Conservation (phyloP, 2,888 invertebrate species). For the Scotopteryx bipunctaria region DNA sequence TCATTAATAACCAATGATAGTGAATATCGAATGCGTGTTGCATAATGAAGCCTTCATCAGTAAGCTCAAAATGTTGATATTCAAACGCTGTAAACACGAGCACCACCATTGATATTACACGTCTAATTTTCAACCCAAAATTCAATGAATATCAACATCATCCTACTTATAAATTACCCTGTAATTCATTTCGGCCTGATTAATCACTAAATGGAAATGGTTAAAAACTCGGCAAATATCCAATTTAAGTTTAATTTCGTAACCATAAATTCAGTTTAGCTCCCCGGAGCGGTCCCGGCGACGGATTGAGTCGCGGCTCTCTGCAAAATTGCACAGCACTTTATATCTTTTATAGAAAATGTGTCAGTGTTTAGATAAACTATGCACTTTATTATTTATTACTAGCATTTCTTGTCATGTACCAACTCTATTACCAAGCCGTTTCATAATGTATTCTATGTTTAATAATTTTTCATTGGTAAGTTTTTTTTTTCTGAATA, state of each 20-base stretch:
- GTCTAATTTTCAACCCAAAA: slow-evolving; percentile 13
- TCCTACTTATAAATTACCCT: slow-evolving; percentile 49
- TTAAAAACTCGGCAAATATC: slow-evolving; percentile 70
- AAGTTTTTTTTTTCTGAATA: too few relatives aligned
- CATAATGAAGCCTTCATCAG: neutral
- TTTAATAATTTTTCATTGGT: too few relatives aligned
- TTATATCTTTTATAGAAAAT: slow-evolving; percentile 74
- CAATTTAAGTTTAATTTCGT: slow-evolving; percentile 81
- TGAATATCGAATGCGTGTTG: neutral
- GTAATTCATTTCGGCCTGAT: slow-evolving; percentile 58
- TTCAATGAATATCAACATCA: slow-evolving; percentile 38
- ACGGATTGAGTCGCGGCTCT: slow-evolving; percentile 62
- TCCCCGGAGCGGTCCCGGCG: slow-evolving; percentile 63
- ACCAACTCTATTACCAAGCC: slow-evolving; percentile 40
- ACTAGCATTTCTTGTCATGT: neutral
- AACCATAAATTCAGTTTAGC: slow-evolving; percentile 80
- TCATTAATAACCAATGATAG: slow-evolving; percentile 8
- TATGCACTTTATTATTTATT: neutral
- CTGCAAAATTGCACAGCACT: slow-evolving; percentile 73
- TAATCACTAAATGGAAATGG: slow-evolving; percentile 68
- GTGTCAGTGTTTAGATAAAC: slow-evolving; percentile 49
- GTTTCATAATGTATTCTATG: too few relatives aligned
- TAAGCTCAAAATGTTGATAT: neutral
- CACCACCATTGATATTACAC: neutral
- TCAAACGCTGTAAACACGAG: neutral